These are phyloP conservation scores for Oasisia sp. DNA, from an alignment of 2,888 invertebrate species.

Conservation along the genomic window DNA sequence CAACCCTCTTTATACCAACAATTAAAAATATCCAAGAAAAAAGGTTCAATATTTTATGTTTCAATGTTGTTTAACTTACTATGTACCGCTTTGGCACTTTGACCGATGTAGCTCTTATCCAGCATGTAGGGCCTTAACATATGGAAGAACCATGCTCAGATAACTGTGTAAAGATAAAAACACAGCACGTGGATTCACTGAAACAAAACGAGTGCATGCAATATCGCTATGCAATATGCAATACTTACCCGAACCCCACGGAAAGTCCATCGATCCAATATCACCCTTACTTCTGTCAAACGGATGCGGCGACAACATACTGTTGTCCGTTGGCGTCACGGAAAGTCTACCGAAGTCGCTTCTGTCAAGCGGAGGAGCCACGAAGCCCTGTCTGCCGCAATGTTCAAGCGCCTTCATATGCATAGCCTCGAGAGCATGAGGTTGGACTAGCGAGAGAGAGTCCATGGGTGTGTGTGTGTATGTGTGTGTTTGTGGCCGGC, in stretches of 20 bases:
- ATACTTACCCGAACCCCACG: background rate
- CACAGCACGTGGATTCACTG: background rate
- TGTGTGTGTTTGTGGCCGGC: background rate
- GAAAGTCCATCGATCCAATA: background rate
- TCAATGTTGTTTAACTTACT: background rate
- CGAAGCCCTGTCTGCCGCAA: background rate
- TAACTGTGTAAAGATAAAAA: background rate
- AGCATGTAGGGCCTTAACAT: background rate
- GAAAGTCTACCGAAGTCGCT: background rate
- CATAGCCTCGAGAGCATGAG: background rate
- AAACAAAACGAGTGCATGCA: background rate
- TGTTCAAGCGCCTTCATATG: background rate
- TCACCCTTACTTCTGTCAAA: slow-evolving; percentile 17
- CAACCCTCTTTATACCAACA: background rate
- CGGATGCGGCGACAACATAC: background rate
- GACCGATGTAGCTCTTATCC: background rate
- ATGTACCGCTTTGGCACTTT: background rate
- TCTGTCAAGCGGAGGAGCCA: background rate
- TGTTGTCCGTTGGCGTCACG: background rate
- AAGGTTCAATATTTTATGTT: background rate
- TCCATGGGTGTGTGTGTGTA: background rate
- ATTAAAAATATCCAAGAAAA: background rate
- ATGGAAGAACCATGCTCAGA: background rate
- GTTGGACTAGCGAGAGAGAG: background rate
- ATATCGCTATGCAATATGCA: background rate